These are phyloP conservation scores for Anser brachyrhynchus DNA, from an alignment of 2,113 vertebrate genomes.

Conservation along the genomic window DNA sequence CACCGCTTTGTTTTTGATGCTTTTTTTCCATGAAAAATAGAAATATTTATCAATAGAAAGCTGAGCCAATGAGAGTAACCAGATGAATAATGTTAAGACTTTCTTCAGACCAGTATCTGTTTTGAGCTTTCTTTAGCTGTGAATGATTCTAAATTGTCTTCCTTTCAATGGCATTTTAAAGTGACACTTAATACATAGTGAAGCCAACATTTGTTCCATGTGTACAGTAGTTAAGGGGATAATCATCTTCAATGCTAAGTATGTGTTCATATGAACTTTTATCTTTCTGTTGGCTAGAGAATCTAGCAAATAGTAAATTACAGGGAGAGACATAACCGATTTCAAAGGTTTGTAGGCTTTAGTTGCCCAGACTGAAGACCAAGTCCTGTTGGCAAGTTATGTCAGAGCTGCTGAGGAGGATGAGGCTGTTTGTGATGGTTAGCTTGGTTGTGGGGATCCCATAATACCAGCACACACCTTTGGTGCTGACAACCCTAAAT, in stretches of 20 bases:
- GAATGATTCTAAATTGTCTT: background rate
- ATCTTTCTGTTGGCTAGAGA: background rate
- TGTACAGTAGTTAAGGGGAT: background rate
- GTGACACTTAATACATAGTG: background rate
- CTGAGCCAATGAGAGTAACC: background rate
- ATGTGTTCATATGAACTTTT: background rate
- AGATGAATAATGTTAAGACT: background rate
- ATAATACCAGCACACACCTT: background rate
- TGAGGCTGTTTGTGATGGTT: background rate
- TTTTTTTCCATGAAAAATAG: background rate
- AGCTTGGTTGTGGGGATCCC: background rate
- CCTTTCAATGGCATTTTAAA: background rate
- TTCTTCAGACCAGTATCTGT: background rate
- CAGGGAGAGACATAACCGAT: background rate
- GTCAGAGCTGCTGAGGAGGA: background rate
- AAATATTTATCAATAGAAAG: background rate
- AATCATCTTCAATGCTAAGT: background rate
- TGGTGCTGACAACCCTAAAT: background rate
- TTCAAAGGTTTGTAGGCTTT: background rate
- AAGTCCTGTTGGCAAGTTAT: background rate
- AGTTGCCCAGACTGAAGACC: background rate
- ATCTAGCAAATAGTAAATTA: background rate
- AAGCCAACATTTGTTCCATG: background rate
- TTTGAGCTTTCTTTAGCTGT: background rate
- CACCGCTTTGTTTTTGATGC: background rate